Base-by-base conservation (phyloP, 2,888 invertebrate genomes). In the Pelosia muscerda region DNA sequence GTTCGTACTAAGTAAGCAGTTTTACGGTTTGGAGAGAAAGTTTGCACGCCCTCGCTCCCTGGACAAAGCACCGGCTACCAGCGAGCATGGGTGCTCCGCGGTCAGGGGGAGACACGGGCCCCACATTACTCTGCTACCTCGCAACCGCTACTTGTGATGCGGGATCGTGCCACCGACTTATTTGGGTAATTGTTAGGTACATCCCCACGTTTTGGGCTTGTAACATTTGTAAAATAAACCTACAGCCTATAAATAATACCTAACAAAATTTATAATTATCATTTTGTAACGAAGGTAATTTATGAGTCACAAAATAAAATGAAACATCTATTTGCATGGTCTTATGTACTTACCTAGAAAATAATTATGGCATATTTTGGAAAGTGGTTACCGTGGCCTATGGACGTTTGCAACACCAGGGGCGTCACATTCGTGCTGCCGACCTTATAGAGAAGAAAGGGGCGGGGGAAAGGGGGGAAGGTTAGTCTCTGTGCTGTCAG, bases 1-100 rank as follows among this genome's bases (percentile, higher is more conserved):
- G 82, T 83, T 81, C 75, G 76, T 76, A 77, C 76, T 81, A 78
- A 73, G 83, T 81, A 86, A 87, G 87, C 84, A 85, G 86, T 87
- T 87, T 84, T 86, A 84, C 79, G 83, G 81, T 81, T 81, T 78
- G 38, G 57, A 65, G 82, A 79, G 82, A 86, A 87, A 88, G 86
- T 88, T 88, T 85, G 84, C 84, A 69, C 82, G 69, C 84, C 83
- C 84, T 83, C 77, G 68, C 69, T 73, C 69, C 68, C 71, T 77
- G 76, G 74, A 82, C 82, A 78, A 83, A 85, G 80, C 71, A 78
- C 65, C 71, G 76, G 76, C 76, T 77, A 70, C 73, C 67, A 71
- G 22, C 61, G 55, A 66, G 71, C 70, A 26, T 34, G 74, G 70
- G 71, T 73, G 74, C 66, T 72, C 60, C 69, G 63, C 60, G 61